Conservation (phyloP, 2,113 vertebrate species). For the Hystrix brachyura region DNA sequence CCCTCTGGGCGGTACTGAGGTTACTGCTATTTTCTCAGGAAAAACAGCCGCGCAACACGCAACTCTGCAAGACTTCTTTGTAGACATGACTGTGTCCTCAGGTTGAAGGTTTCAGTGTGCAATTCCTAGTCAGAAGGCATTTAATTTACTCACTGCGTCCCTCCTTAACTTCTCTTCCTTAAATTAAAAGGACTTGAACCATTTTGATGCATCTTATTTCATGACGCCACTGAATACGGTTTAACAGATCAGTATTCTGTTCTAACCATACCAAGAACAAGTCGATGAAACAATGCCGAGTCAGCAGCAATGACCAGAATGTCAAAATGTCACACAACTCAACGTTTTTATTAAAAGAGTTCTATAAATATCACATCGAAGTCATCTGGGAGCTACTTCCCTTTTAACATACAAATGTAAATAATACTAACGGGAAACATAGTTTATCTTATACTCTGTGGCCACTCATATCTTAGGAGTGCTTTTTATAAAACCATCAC, state of each 20-base stretch:
- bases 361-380: conserved; percentile 74
- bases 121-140: background rate
- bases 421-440: conserved; percentile 69
- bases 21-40: background rate
- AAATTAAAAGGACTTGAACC: background rate
- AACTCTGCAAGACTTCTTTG: background rate
- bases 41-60: background rate
- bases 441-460: conserved; percentile 3
- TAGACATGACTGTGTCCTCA: background rate
- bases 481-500: conserved; percentile 33
- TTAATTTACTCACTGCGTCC: background rate
- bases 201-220: background rate
- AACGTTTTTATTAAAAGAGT: conserved; percentile 15
- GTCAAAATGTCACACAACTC: conserved; percentile 51
- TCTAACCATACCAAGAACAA: conserved; percentile 43
- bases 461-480: background rate
- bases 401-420: conserved; percentile 73
- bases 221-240: background rate
- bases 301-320: conserved; percentile 37
- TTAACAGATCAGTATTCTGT: conserved; percentile 60
- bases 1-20: background rate
- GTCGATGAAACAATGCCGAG: conserved; percentile 58
- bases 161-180: too few species aligned
- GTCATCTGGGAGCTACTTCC: conserved; percentile 70
- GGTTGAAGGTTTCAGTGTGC: background rate